A percentile compares a stretch with the other conserved stretches of the same genome.
phyloP scores from a whole-genome alignment of 2,888 invertebrate species.

The Plebejus melissa region DNA sequence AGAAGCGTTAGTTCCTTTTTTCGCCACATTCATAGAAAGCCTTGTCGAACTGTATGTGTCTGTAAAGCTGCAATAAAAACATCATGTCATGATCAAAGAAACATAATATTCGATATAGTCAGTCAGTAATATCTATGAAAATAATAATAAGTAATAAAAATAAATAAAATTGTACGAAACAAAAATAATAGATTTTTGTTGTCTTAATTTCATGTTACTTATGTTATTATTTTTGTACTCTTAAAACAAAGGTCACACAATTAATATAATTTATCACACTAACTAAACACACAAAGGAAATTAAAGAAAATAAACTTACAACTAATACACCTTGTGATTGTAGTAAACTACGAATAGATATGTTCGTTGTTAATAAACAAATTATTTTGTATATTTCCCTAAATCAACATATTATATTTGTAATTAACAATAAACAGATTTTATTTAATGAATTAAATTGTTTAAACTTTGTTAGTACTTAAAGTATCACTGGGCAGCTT shows the following conservation, averaged over 20 bases:
- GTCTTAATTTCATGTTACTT: constrained; percentile 6
- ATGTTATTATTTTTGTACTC: constrained; percentile 23
- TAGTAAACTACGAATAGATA: neutral
- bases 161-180: constrained; percentile 25
- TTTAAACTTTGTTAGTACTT: constrained; percentile 8
- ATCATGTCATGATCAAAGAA: neutral
- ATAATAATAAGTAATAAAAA: constrained; percentile 18
- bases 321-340: neutral
- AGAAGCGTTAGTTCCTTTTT: too few species aligned
- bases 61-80: neutral
- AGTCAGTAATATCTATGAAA: constrained; percentile 1
- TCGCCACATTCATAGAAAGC: too few species aligned
- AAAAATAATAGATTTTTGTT: constrained; percentile 17
- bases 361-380: constrained; percentile 27
- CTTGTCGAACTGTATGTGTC: too few species aligned
- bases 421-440: neutral
- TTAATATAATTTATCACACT: constrained; percentile 11
- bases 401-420: constrained; percentile 5
- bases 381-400: constrained; percentile 23
- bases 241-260: constrained; percentile 24
- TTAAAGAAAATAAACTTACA: neutral
- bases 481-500: constrained; percentile 18
- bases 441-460: constrained; percentile 2
- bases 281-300: constrained; percentile 7
- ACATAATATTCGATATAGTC: constrained; percentile 7